Conservation (phyloP, 2,888 invertebrate species). For the Cephus nigrinus region DNA sequence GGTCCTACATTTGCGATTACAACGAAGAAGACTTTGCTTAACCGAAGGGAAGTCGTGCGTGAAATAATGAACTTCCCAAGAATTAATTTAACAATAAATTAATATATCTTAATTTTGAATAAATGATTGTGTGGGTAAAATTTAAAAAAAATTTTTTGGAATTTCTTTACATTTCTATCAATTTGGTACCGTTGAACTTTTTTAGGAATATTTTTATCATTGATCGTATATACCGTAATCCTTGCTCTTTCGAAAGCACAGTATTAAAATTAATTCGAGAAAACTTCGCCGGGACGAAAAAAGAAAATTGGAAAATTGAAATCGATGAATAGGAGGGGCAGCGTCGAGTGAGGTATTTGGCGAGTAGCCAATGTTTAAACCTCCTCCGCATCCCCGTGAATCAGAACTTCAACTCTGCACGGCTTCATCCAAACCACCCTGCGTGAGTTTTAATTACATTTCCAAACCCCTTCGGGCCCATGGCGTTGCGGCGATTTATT, state of each 20-base stretch:
- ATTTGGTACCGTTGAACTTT: neutral
- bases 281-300: neutral
- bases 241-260: neutral
- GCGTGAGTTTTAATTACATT: constrained; percentile 46
- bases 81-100: neutral
- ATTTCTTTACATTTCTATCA: neutral
- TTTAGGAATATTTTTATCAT: neutral
- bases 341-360: constrained; percentile 26
- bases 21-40: neutral
- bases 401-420: constrained; percentile 8
- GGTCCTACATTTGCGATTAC: neutral
- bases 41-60: neutral
- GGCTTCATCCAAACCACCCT: constrained; percentile 4
- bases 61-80: too few relatives aligned
- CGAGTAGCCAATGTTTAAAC: constrained; percentile 32
- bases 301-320: neutral
- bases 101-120: neutral
- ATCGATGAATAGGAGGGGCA: constrained; percentile 1
- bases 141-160: neutral
- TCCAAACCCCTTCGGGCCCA: constrained; percentile 19
- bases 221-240: neutral
- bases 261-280: neutral
- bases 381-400: constrained; percentile 22
- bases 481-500: constrained; percentile 31
- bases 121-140: neutral